Conservation (phyloP, 2,888 invertebrate species). For the Acleris cristana region DNA sequence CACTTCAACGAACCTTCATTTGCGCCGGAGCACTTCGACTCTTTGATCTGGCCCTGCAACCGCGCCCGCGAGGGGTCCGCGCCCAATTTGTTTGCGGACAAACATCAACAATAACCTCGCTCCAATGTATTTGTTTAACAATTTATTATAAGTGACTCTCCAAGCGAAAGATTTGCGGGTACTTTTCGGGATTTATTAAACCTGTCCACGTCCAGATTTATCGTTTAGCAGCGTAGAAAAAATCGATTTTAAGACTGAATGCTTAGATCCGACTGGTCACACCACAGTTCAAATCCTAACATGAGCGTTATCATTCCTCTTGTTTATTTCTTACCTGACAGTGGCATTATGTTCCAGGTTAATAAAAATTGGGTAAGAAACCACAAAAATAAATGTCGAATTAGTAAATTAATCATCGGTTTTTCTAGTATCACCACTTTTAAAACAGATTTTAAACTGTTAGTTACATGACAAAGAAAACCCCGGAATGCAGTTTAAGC, state of each 20-base stretch:
- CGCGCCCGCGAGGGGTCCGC: constrained; percentile 54
- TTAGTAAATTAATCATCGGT: too few relatives aligned
- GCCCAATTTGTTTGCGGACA: constrained; percentile 64
- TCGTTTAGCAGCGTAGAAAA: not conserved
- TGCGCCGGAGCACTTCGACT: constrained; percentile 42
- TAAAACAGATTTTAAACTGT: not conserved
- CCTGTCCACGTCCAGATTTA: not conserved
- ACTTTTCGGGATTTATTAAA: constrained; percentile 7
- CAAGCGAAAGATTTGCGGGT: constrained; percentile 40
- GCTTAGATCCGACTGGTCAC: too few relatives aligned
- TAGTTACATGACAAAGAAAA: constrained; percentile 24
- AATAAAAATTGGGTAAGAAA: too few relatives aligned
- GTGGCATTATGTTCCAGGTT: too few relatives aligned
- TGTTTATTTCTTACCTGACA: too few relatives aligned
- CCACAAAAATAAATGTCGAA: too few relatives aligned
- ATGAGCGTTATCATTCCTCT: too few relatives aligned
- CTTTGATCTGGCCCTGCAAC: constrained; percentile 75
- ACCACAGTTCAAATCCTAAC: too few relatives aligned
- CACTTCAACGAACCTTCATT: constrained; percentile 44
- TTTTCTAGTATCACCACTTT: too few relatives aligned
- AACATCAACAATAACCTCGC: constrained; percentile 75
- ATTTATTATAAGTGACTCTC: constrained; percentile 60
- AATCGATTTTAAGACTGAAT: too few relatives aligned
- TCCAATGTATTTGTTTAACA: constrained; percentile 66
- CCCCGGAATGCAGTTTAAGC: constrained; percentile 37